Percentiles rank a stretch among this genome's conserved stretches.
These are phyloP conservation scores for Diceros bicornis DNA, from an alignment of 2,797 vertebrate species.

Conservation along the genomic window DNA sequence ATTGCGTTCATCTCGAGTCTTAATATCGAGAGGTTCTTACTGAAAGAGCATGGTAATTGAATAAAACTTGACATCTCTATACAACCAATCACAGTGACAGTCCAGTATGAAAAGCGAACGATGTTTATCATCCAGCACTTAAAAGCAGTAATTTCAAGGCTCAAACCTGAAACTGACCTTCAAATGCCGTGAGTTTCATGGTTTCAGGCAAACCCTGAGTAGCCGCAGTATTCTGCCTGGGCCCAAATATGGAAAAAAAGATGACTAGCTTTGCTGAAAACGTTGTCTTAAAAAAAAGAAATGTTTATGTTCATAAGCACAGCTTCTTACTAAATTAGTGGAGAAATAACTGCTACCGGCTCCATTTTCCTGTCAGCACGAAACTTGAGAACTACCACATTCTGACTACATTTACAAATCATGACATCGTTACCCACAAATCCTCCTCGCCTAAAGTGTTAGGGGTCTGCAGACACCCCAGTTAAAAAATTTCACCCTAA, in stretches of 20 bases:
- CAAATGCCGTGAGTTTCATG: not conserved
- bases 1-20: not conserved
- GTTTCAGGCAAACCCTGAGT: not conserved
- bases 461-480: not conserved
- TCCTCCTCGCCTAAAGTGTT: not conserved
- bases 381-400: not conserved
- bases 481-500: not conserved
- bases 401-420: not conserved
- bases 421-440: not conserved
- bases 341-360: not conserved
- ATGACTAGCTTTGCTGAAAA: conserved; percentile 30
- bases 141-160: not conserved
- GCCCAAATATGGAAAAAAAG: not conserved
- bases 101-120: not conserved
- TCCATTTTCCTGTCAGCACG: conserved; percentile 2
- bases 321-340: not conserved
- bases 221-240: not conserved
- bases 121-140: not conserved
- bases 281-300: not conserved
- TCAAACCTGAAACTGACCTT: conserved; percentile 23
- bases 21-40: not conserved
- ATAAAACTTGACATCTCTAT: not conserved
- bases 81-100: not conserved
- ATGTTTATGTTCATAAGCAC: not conserved
- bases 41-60: not conserved